Base-by-base conservation (phyloP, 2,888 invertebrate species). In the Chorisops tibialis region DNA sequence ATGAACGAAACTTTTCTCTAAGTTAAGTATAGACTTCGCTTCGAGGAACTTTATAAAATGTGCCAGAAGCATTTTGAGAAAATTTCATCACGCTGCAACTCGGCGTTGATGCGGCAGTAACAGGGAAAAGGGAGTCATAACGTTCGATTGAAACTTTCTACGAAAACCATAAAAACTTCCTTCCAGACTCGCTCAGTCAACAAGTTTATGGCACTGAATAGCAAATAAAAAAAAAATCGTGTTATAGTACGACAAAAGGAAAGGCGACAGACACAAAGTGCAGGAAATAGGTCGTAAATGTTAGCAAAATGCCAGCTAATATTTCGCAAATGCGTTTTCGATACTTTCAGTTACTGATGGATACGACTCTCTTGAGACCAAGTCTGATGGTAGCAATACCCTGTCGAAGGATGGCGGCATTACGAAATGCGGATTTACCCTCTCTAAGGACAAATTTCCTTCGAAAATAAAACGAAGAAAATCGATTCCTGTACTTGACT, bases 81-180 rank as follows among this genome's bases (percentile, higher is more conserved):
- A 43, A 30, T 43, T 30, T 56, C 43, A 22, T 43, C 45, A 45
- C 37, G 38, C n/a, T 11, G 3, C 16, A 6, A 21, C 16, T 16
- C 9, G 35, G 19, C 11, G 24, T 24, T 21, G 12, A 30, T 43
- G 43, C n/a, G 45, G 9, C 7, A 47, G 47, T 47, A 47, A 9
- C 11, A 48, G n/a, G 12, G n/a, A 2, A 30, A 7, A 6, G 49
- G 12, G 16, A 5, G 14, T 6, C 14, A 39, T 22, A 19, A 21
- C 24, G 14, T 19, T 56, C 56, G 56, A 45, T 56, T 56, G 56
- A 35, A 43, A 56, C 45, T 43, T 56, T 56, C 43, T 43, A 24
- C 56, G 9, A 56, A 56, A 56, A 19, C 43, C 45, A 43, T 56
- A 56, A 56, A 56, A 56, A 56, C 45, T 56, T 56, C 45, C 18